Conservation (phyloP, 35 echinoderm and acorn worm genomes). For the Eucidaris tribuloides region DNA sequence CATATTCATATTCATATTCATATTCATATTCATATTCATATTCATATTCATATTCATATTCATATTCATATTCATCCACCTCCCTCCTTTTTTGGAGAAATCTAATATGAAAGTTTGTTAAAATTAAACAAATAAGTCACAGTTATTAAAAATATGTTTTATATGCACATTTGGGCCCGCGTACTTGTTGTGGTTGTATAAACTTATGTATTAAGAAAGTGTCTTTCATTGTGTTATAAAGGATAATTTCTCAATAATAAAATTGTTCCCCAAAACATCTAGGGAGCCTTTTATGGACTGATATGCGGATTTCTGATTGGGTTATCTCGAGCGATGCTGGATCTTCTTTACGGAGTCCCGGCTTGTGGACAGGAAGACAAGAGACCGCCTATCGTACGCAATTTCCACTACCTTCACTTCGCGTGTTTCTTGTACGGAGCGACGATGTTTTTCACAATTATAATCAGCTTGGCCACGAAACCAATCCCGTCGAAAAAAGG, state of each 20-base stretch:
- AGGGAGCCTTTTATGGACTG: constrained; percentile 93
- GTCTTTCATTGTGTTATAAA: not conserved
- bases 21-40: too few species aligned
- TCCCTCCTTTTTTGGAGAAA: too few species aligned
- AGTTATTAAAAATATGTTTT: not conserved
- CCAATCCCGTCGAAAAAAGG: constrained; percentile 36
- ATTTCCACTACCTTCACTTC: constrained; percentile 90
- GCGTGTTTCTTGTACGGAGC: constrained; percentile 64
- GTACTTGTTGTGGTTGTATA: not conserved
- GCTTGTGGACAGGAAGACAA: constrained; percentile 64
- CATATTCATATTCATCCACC: too few species aligned
- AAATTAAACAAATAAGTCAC: not conserved
- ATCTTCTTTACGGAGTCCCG: constrained; percentile 64
- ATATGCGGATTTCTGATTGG: constrained; percentile 66
- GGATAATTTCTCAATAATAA: too few species aligned
- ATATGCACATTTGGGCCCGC: not conserved
- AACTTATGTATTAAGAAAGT: too few species aligned
- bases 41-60: too few species aligned
- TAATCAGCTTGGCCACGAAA: constrained; percentile 71
- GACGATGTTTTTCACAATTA: constrained; percentile 32
- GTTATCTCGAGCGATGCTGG: constrained; percentile 51
- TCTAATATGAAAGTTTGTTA: too few species aligned
- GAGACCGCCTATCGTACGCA: constrained; percentile 35
- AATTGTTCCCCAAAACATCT: too few species aligned
- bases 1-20: too few species aligned